Base-by-base conservation (phyloP, 2,888 invertebrate genomes). In the Philhelius pedissequus region DNA sequence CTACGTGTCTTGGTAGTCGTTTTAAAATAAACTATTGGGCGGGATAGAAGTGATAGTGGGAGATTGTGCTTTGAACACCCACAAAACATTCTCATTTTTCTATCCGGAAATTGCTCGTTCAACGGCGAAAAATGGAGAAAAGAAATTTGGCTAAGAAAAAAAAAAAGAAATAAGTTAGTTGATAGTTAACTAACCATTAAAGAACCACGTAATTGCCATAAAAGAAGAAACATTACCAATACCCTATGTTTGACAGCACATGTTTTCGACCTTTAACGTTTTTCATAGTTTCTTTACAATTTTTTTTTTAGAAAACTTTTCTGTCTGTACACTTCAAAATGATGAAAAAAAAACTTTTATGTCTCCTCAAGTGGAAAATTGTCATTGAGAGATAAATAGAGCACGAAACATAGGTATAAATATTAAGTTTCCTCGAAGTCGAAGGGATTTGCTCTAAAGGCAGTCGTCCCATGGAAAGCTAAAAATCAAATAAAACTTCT, bases 151-250 rank as follows among this genome's bases (percentile, higher is more conserved):
- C 66, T 68, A 52, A 8, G 9, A n/a, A 50, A 25, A 48, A 35
- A 40, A 40, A 40, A 22, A 1, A 60, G n/a, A n/a, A n/a, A n/a
- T n/a, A n/a, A n/a, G n/a, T n/a, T n/a, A 60, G n/a, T 40, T 15
- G 52, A 30, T 56, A 66, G 20, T 52, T 77, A 82, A 82, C 77
- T 71, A 68, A 82, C 68, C 77, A 71, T 77, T 76, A 71, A 45
- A 38, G 48, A 62, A 45, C 48, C 75, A 69, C 70, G 56, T 73
- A 56, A 79, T 73, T 74, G 68, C 74, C 66, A 74, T 69, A 74
- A 80, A 82, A 75, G 52, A 52, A 73, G 52, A 77, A 62, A 52
- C 35, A 52, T 18, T 50, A 18, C 30, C 60, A 13, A 20, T 27
- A 56, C 20, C 6, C 54, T 48, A 22, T 48, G 9, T 54, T 11